Percentiles rank a stretch among this genome's conserved stretches.
Evolutionary conservation across 2,113 vertebrate species (phyloP).

Genomic region (Cephalophus harveyi): DNA sequence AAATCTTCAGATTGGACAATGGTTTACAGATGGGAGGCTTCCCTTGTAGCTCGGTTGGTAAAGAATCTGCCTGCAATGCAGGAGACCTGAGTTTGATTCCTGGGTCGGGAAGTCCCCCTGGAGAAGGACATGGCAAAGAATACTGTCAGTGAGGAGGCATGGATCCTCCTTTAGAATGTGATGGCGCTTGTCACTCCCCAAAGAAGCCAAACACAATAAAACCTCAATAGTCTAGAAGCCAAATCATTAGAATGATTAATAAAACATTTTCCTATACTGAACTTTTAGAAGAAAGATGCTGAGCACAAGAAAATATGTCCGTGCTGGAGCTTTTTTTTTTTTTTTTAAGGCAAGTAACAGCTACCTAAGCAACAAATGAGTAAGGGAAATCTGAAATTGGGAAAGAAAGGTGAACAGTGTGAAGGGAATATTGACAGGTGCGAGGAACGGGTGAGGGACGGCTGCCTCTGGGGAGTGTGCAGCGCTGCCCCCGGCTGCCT

Average conservation of each 20-base stretch:
- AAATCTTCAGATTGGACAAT: not conserved
- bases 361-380: not conserved
- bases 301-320: not conserved
- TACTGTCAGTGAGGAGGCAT: not conserved
- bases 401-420: not conserved
- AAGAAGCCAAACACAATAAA: not conserved
- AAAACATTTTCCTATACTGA: not conserved
- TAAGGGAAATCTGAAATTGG: not conserved
- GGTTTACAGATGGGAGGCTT: conserved; percentile 5
- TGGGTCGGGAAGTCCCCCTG: not conserved
- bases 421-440: not conserved
- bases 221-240: not conserved
- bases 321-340: not conserved
- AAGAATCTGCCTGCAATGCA: not conserved
- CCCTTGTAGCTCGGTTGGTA: not conserved
- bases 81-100: not conserved
- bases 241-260: not conserved
- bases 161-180: not conserved
- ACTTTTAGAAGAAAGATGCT: not conserved
- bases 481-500: too few relatives aligned
- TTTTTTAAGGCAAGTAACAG: not conserved
- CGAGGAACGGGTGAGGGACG: not conserved
- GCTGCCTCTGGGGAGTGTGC: not conserved
- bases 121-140: not conserved
- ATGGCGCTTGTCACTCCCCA: not conserved